Conservation (phyloP, 92 coral and sea anemone species). For the Anthopleura xanthogrammica region DNA sequence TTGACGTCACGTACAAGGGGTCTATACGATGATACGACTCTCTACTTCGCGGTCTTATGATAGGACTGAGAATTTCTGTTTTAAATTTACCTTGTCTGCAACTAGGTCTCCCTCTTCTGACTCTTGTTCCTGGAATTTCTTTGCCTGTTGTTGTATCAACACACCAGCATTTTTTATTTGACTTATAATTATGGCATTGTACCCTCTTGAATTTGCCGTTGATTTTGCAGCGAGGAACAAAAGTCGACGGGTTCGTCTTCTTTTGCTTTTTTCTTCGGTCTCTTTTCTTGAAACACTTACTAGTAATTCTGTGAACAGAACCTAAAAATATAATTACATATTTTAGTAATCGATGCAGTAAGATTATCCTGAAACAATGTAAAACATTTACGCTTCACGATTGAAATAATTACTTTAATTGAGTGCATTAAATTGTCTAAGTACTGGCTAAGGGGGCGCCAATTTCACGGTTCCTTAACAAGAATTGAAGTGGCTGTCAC, state of each 20-base stretch:
- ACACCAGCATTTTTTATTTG: slow-evolving; percentile 79
- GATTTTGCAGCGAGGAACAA: slow-evolving; percentile 73
- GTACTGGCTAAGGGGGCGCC: too few relatives aligned
- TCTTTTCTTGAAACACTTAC: slow-evolving; percentile 60
- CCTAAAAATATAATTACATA: neutral
- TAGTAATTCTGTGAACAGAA: neutral
- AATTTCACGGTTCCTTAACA: too few relatives aligned
- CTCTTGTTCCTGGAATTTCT: slow-evolving; percentile 62
- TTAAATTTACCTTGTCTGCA: slow-evolving; percentile 65
- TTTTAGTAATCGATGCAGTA: too few relatives aligned
- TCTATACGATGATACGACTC: too few relatives aligned
- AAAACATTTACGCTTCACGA: too few relatives aligned
- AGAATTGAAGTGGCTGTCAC: too few relatives aligned
- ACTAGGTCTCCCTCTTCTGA: slow-evolving; percentile 46
- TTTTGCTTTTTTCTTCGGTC: slow-evolving; percentile 40
- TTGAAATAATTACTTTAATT: too few relatives aligned
- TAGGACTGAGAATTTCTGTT: neutral
- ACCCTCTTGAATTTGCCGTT: slow-evolving; percentile 73
- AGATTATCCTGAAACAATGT: too few relatives aligned
- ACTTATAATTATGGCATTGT: slow-evolving; percentile 59
- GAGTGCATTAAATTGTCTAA: too few relatives aligned
- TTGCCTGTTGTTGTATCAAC: slow-evolving; percentile 65
- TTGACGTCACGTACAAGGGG: too few relatives aligned
- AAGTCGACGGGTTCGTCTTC: slow-evolving; percentile 25
- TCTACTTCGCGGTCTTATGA: too few relatives aligned